Conservation (phyloP, 2,113 vertebrate species). For the Lampris megalopsis region DNA sequence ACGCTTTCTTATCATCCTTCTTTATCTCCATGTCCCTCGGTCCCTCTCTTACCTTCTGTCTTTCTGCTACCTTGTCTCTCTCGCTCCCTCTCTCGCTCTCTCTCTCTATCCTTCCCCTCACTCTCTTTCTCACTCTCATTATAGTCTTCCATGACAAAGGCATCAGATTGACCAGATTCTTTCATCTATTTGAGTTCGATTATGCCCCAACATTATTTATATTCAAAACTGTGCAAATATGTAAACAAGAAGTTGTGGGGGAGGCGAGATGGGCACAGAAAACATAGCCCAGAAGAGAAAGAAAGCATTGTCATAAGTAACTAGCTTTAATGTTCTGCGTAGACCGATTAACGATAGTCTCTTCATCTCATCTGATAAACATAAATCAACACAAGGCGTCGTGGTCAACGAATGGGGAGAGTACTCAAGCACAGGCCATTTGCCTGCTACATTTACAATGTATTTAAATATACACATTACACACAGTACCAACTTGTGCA, state of each 20-base stretch:
- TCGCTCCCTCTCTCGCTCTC: background rate
- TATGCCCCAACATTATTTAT: too few species aligned
- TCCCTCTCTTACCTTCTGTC: background rate
- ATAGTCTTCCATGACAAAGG: conserved; percentile 6
- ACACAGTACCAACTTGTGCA: background rate
- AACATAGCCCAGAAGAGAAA: too few species aligned
- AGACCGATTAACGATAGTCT: too few species aligned
- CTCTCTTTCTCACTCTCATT: conserved; percentile 3
- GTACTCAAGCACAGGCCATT: background rate
- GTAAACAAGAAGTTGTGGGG: too few species aligned
- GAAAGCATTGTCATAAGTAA: too few species aligned
- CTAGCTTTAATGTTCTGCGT: too few species aligned
- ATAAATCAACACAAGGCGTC: background rate
- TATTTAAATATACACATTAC: background rate
- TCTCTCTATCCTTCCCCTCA: background rate
- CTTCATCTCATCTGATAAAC: too few species aligned
- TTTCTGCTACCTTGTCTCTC: background rate
- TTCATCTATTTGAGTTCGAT: background rate
- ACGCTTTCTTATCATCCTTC: background rate
- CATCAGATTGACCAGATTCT: background rate
- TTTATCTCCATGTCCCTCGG: background rate
- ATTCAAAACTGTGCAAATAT: too few species aligned
- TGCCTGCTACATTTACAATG: background rate
- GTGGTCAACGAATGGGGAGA: background rate
- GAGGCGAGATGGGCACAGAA: too few species aligned